These are phyloP conservation scores for Hexactinellida sp. DNA, from an alignment of 37 sponge, comb jelly and placozoan species.

Conservation along the genomic window DNA sequence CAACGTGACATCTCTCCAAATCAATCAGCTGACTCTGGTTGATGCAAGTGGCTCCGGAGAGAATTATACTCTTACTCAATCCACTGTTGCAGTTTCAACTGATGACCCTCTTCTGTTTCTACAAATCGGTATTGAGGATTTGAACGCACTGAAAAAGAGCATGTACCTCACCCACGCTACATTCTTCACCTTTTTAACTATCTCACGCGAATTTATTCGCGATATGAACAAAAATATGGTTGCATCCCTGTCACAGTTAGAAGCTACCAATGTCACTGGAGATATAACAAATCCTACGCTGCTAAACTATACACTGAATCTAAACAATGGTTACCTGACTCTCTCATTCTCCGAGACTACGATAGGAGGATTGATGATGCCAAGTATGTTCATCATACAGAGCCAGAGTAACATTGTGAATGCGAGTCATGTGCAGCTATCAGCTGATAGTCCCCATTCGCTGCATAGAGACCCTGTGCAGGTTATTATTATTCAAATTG, in stretches of 20 bases:
- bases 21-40: slow-evolving; percentile 44
- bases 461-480: background rate
- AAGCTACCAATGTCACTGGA: background rate
- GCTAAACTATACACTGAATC: slow-evolving; percentile 12
- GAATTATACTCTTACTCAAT: slow-evolving; percentile 21
- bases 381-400: background rate
- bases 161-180: background rate
- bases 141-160: background rate
- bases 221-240: slow-evolving; percentile 17
- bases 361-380: background rate
- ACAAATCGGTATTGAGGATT: background rate
- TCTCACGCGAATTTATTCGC: background rate
- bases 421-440: background rate
- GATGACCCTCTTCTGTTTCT: background rate
- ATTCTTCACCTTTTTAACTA: background rate
- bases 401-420: background rate
- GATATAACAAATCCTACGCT: slow-evolving; percentile 10
- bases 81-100: background rate
- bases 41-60: background rate
- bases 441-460: background rate
- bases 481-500: background rate
- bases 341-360: slow-evolving; percentile 18
- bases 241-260: background rate
- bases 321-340: background rate
- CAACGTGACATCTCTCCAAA: slow-evolving; percentile 41